Conservation (phyloP, 35 echinoderm and acorn worm species). For the Heliocidaris erythrogramma region DNA sequence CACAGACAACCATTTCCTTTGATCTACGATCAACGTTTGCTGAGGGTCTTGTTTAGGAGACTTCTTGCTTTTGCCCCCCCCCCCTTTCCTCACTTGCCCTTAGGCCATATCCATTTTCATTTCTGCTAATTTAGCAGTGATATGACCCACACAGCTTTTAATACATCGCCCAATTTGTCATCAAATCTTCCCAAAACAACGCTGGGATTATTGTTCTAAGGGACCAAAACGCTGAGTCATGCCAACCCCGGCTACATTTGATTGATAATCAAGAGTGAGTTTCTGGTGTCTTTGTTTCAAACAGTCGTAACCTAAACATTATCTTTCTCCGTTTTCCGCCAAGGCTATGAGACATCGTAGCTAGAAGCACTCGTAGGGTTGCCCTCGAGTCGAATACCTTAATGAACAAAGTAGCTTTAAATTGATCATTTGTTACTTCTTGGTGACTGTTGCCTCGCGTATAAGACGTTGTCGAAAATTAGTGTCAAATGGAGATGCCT, state of each 20-base stretch:
- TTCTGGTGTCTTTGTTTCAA: slow-evolving; percentile 11
- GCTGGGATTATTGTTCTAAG: background rate
- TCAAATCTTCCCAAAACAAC: slow-evolving; percentile 17
- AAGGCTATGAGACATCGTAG: background rate
- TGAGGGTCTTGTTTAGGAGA: background rate
- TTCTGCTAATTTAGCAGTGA: slow-evolving; percentile 17
- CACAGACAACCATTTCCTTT: background rate
- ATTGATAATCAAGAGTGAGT: slow-evolving; percentile 5
- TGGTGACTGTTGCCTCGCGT: background rate
- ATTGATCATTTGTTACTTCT: background rate
- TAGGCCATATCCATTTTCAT: slow-evolving; percentile 6
- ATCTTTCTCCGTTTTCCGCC: background rate
- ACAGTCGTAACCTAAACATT: background rate
- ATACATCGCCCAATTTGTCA: slow-evolving; percentile 4
- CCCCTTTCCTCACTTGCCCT: background rate
- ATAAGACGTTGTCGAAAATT: background rate
- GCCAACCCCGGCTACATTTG: background rate
- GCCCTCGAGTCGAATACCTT: background rate
- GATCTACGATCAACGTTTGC: background rate
- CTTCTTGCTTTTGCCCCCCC: background rate
- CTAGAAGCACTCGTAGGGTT: background rate
- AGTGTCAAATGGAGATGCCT: background rate
- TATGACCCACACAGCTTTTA: slow-evolving; percentile 1
- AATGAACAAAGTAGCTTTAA: slow-evolving; percentile 7
- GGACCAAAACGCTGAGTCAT: background rate